phyloP scores from a whole-genome alignment of 2,888 invertebrate genomes.

The Lasioglossum vierecki region DNA sequence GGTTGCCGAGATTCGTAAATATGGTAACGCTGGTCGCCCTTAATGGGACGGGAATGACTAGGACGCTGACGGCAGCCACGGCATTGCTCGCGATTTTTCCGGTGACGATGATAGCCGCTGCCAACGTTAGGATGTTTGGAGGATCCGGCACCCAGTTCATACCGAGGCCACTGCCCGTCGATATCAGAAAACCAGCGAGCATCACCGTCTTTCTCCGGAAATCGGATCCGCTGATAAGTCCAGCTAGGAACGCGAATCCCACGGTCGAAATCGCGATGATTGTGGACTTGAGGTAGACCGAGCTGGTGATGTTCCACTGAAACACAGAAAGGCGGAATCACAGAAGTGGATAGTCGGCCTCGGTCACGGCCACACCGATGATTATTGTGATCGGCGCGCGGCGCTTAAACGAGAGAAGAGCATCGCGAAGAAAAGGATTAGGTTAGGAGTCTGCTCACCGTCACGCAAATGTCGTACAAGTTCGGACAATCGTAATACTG shows the following conservation, averaged over 20 bases:
- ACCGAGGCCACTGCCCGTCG: slow-evolving; percentile 77
- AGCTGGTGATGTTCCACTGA: slow-evolving; percentile 76
- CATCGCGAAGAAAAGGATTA: no score
- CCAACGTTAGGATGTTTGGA: slow-evolving; percentile 77
- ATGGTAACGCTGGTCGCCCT: slow-evolving; percentile 76
- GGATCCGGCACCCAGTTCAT: slow-evolving; percentile 80
- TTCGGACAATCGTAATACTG: slow-evolving; percentile 41
- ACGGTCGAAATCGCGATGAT: slow-evolving; percentile 79
- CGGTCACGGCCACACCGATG: no score
- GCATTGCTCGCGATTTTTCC: slow-evolving; percentile 79
- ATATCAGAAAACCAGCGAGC: slow-evolving; percentile 72
- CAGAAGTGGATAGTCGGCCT: no score
- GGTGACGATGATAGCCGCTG: slow-evolving; percentile 77
- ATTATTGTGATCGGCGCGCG: no score
- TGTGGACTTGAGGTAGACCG: slow-evolving; percentile 79
- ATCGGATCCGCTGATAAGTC: slow-evolving; percentile 66
- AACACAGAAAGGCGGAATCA: slow-evolving; percentile 40
- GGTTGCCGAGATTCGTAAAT: slow-evolving; percentile 77
- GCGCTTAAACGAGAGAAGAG: no score
- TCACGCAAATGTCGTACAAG: slow-evolving; percentile 51
- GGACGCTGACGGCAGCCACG: slow-evolving; percentile 77
- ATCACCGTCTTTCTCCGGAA: slow-evolving; percentile 72
- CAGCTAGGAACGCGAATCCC: slow-evolving; percentile 74
- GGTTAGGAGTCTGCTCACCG: slow-evolving; percentile 40
- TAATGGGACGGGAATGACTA: slow-evolving; percentile 78